Percentiles rank a stretch among this genome's conserved stretches.
phyloP scores from a whole-genome alignment of 2,888 invertebrate species.

The Gymnocheta viridis region DNA sequence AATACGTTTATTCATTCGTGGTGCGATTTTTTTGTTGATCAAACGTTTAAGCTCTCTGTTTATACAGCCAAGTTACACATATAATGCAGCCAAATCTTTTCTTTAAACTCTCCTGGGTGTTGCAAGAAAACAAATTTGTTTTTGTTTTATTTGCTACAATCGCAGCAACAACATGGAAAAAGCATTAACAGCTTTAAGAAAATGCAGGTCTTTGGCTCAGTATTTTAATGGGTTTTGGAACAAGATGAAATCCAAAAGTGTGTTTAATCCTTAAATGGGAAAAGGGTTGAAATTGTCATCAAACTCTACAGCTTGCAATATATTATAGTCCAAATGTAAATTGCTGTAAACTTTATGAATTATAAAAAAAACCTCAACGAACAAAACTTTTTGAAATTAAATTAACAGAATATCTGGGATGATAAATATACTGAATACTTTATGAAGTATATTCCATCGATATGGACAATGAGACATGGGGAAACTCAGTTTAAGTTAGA shows the following conservation, averaged over 20 bases:
- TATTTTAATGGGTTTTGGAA: slow-evolving; percentile 50
- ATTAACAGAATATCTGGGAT: too few relatives aligned
- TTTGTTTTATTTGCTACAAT: slow-evolving; percentile 5
- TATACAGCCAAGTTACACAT: slow-evolving; percentile 14
- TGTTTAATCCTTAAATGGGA: slow-evolving; percentile 37
- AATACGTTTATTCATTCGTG: slow-evolving; percentile 32
- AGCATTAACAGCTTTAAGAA: slow-evolving; percentile 34
- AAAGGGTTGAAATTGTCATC: neutral
- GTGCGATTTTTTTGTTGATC: neutral
- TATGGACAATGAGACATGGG: too few relatives aligned
- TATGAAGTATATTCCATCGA: too few relatives aligned
- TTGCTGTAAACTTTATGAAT: too few relatives aligned
- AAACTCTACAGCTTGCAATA: neutral
- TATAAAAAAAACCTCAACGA: too few relatives aligned
- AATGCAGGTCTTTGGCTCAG: slow-evolving; percentile 58
- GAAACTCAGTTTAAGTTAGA: too few relatives aligned
- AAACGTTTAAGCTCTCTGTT: slow-evolving; percentile 41
- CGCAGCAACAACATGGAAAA: slow-evolving; percentile 16
- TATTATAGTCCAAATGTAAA: too few relatives aligned
- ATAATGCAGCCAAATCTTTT: slow-evolving; percentile 34
- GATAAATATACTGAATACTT: too few relatives aligned
- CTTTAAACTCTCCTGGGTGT: slow-evolving; percentile 28
- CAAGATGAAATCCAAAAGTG: slow-evolving; percentile 17
- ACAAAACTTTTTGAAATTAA: too few relatives aligned
- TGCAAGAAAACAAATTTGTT: slow-evolving; percentile 37